Base-by-base conservation (phyloP, 2,797 vertebrate species). In the Enteromius trimaculatus region DNA sequence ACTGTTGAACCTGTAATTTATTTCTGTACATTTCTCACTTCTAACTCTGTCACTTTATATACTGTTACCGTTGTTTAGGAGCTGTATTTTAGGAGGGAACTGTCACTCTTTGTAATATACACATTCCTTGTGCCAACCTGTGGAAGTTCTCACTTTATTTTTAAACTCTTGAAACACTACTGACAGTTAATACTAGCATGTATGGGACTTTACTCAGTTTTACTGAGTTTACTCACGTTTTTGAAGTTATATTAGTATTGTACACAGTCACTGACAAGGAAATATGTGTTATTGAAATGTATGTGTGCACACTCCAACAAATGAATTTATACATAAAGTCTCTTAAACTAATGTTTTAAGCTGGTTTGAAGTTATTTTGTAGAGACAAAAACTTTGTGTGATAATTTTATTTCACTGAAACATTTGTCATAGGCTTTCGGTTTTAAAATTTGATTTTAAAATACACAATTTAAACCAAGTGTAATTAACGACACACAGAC, bases 111-210 rank as follows among this genome's bases (percentile, higher is more conserved):
- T 91, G 82, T 90, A 85, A 88, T 85, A 89, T 89, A 90, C 88
- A 88, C 84, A 85, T 90, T 91, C 92, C 92, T 93, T 88, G 95
- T 97, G 96, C 96, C 96, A 95, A 95, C 90, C 90, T 90, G 89
- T 90, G 87, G 89, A 90, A 91, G 85, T 90, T 91, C 93, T 94
- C 88, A 90, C 86, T 90, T 89, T 87, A 80, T 60, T 78, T 83
- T 76, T 68, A 65, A 85, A 90, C 85, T 89, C 81, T 90, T 91
- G 85, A 87, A 91, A 87, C 88, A 84, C 79, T 83, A 85, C 31
- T 81, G 68, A 82, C n/a, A 82, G 69, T 86, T 85, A 90, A 87
- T 79, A 88, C 89, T 88, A 87, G 77, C 90, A 89, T 81, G 79
- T 87, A 77, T 87, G 88, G 81, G 90, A 79, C 84, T 82, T 51